A percentile compares a stretch with the other conserved stretches of the same genome.
These are phyloP conservation scores for Otocyon megalotis DNA, from an alignment of 2,113 vertebrate species.

Conservation along the genomic window DNA sequence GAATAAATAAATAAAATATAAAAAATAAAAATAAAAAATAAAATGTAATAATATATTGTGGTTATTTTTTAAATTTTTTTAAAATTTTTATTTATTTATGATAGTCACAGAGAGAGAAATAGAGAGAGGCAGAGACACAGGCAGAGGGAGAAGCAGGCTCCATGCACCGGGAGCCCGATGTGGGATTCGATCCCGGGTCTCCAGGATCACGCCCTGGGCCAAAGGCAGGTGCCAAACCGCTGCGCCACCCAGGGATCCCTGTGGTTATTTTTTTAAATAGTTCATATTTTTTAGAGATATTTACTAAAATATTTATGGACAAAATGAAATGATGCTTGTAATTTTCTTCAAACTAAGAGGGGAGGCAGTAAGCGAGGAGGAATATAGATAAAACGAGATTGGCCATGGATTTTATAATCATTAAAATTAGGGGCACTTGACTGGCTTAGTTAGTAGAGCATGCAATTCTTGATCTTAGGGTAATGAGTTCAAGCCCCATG, in stretches of 20 bases:
- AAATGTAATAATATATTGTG: not conserved
- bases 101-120: too few species aligned
- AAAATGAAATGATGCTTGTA: not conserved
- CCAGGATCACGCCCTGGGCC: too few species aligned
- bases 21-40: not conserved
- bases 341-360: conserved; percentile 1
- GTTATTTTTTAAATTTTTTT: not conserved
- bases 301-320: not conserved
- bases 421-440: not conserved
- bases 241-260: too few species aligned
- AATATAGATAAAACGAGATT: not conserved
- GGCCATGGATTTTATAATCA: not conserved
- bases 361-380: not conserved
- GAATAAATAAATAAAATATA: too few species aligned
- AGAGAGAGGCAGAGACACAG: too few species aligned
- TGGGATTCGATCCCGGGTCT: too few species aligned
- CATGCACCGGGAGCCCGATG: too few species aligned
- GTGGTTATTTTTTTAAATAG: not conserved
- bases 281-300: not conserved
- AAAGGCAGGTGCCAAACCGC: too few species aligned
- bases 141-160: too few species aligned
- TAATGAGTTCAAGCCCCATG: not conserved
- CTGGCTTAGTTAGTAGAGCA: not conserved
- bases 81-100: not conserved
- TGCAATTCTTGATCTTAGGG: not conserved